Percentiles rank a stretch among this genome's conserved stretches.
phyloP scores from a whole-genome alignment of 2,888 invertebrate species.

The Caenorhabditis sulstoni region DNA sequence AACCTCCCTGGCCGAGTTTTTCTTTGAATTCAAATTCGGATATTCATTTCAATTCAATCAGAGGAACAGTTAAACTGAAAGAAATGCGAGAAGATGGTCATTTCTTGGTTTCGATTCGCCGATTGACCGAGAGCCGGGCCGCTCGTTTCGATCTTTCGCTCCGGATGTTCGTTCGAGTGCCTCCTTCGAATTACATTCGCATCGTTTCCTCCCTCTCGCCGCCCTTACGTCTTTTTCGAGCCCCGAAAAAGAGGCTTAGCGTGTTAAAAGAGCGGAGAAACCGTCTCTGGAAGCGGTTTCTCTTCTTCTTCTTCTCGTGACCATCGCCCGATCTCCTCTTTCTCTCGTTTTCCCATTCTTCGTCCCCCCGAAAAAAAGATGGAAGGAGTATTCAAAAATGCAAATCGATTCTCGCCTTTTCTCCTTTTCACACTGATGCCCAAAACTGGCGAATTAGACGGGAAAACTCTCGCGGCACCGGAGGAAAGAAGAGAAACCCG shows the following conservation, averaged over 20 bases:
- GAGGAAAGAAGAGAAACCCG: constrained; percentile 4
- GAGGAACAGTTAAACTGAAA: too few species aligned
- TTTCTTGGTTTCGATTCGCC: too few species aligned
- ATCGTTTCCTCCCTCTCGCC: constrained; percentile 30
- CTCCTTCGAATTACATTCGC: constrained; percentile 29
- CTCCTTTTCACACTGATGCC: neutral
- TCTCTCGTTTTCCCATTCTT: neutral
- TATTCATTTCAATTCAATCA: too few species aligned
- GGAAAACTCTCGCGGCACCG: neutral
- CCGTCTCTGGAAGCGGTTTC: too few species aligned
- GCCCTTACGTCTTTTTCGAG: neutral
- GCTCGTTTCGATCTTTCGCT: too few species aligned
- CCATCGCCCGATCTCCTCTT: neutral
- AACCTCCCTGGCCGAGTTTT: too few species aligned
- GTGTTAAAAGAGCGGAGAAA: too few species aligned
- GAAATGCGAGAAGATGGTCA: too few species aligned
- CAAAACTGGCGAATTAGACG: neutral
- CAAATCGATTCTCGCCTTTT: neutral
- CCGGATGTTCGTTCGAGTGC: constrained; percentile 36
- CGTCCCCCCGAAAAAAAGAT: neutral
- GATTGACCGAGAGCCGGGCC: too few species aligned
- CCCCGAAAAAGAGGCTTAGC: neutral
- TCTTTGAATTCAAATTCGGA: too few species aligned
- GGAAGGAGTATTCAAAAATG: too few species aligned
- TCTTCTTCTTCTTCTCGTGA: too few species aligned